These are phyloP conservation scores for Barnardius zonarius DNA, from an alignment of 2,113 vertebrate genomes.

Conservation along the genomic window DNA sequence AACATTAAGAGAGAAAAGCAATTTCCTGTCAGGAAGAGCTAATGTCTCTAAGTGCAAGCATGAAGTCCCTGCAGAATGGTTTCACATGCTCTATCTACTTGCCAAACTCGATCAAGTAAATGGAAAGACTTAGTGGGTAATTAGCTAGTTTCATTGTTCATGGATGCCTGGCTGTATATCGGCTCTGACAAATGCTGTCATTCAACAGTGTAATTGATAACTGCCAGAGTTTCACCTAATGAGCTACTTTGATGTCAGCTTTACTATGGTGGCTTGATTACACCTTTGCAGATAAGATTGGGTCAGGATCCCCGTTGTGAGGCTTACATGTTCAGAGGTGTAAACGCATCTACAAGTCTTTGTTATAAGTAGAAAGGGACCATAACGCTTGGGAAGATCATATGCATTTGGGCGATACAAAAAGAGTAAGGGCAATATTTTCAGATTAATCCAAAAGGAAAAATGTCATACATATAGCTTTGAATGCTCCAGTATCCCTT, in stretches of 20 bases:
- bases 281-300: background rate
- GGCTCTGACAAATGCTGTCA: background rate
- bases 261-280: background rate
- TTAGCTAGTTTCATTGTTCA: background rate
- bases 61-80: background rate
- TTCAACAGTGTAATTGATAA: background rate
- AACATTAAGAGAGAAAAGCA: background rate
- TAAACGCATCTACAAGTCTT: background rate
- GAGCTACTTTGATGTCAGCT: background rate
- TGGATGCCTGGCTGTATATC: background rate
- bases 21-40: slow-evolving; percentile 1
- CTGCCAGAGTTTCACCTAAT: background rate
- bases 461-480: background rate
- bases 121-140: background rate
- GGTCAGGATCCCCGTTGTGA: background rate
- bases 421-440: background rate
- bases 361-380: background rate
- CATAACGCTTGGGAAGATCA: background rate
- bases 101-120: background rate
- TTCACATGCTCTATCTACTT: background rate
- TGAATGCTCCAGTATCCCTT: background rate
- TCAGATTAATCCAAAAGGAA: background rate
- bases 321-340: background rate
- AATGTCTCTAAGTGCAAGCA: background rate
- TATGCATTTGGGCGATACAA: background rate